phyloP scores from a whole-genome alignment of 2,113 vertebrate species.

The Pavo muticus region DNA sequence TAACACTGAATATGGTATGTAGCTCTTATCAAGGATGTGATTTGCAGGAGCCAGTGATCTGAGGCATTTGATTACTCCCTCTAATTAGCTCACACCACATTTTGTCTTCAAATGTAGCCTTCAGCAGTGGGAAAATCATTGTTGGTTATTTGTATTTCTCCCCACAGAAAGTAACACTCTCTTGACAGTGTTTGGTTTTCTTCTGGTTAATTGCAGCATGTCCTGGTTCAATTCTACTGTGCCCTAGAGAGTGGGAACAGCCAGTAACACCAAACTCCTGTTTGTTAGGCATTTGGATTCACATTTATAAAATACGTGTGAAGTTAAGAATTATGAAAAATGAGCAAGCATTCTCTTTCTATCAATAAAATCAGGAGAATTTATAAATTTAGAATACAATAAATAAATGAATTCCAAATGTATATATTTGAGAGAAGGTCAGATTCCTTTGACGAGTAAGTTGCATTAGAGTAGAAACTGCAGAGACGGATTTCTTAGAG shows the following conservation, averaged over 20 bases:
- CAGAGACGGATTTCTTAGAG: neutral
- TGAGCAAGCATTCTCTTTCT: neutral
- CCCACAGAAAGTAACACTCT: neutral
- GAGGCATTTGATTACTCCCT: neutral
- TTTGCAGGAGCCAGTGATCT: neutral
- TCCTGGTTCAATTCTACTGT: neutral
- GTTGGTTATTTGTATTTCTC: neutral
- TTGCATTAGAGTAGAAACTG: neutral
- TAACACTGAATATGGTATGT: neutral
- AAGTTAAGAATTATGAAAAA: neutral
- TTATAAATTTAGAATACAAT: neutral
- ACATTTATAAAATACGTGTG: neutral
- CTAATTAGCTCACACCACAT: conserved; percentile 2
- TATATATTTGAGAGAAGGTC: neutral
- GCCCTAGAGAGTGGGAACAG: neutral
- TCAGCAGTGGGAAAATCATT: neutral
- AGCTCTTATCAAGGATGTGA: neutral
- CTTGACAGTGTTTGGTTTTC: neutral
- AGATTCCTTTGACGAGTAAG: neutral
- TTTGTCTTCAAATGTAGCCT: neutral
- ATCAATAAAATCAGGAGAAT: neutral
- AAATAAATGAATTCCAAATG: neutral
- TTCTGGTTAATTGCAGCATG: neutral
- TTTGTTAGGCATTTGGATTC: neutral
- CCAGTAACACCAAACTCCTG: neutral